phyloP scores from a whole-genome alignment of 2,888 invertebrate genomes.

The Listrodromus nycthemerus region DNA sequence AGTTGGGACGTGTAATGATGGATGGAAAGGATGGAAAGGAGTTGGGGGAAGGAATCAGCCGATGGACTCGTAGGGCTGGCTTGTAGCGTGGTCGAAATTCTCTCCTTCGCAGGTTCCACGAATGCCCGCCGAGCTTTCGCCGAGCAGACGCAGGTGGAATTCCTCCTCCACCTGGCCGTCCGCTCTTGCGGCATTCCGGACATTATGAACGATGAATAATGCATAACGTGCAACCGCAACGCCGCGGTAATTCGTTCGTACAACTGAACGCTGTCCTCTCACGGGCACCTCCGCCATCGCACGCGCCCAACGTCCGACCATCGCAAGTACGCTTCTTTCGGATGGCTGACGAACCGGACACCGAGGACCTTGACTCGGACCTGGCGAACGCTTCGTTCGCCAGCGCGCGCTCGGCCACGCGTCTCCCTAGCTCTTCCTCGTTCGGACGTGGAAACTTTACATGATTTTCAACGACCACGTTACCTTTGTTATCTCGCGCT shows the following conservation, averaged over 20 bases:
- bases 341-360: neutral
- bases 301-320: neutral
- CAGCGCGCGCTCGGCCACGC: too few relatives aligned
- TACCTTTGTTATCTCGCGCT: neutral
- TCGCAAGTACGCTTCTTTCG: neutral
- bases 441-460: slow-evolving; percentile 33
- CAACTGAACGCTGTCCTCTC: slow-evolving; percentile 2
- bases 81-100: slow-evolving; percentile 49
- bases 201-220: slow-evolving; percentile 55
- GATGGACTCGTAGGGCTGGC: slow-evolving; percentile 20
- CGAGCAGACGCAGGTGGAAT: slow-evolving; percentile 23
- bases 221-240: slow-evolving; percentile 39
- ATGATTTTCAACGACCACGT: neutral
- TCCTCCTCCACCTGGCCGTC: slow-evolving; percentile 42
- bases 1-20: neutral
- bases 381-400: neutral
- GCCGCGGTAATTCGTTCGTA: slow-evolving; percentile 51
- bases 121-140: slow-evolving; percentile 30
- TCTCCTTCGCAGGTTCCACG: slow-evolving; percentile 28
- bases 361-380: slow-evolving; percentile 21
- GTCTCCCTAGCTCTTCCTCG: slow-evolving; percentile 1
- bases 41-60: slow-evolving; percentile 37
- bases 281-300: neutral
- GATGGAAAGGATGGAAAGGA: neutral
- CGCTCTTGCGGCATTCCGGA: slow-evolving; percentile 11